phyloP scores from a whole-genome alignment of 2,888 invertebrate species.

The Rotaria macrura region DNA sequence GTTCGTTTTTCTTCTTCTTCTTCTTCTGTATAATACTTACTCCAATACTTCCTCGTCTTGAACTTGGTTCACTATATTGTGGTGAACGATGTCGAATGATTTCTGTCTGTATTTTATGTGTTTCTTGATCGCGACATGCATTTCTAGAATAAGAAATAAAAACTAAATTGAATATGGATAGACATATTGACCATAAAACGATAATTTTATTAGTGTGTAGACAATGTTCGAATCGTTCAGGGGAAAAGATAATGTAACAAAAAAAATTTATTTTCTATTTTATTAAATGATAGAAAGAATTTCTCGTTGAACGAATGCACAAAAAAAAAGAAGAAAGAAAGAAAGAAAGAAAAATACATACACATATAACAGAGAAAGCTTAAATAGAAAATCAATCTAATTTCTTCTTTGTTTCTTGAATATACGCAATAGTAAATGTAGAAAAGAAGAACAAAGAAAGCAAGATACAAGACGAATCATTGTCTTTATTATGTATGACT shows the following conservation, averaged over 20 bases:
- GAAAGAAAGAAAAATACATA: no score
- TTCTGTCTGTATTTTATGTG: not conserved
- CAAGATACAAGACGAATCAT: not conserved
- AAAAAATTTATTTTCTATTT: not conserved
- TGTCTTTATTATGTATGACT: not conserved
- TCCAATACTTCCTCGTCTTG: not conserved
- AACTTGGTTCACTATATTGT: not conserved
- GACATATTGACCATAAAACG: not conserved
- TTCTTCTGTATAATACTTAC: not conserved
- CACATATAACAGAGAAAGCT: not conserved
- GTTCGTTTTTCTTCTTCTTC: not conserved
- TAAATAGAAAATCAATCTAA: not conserved
- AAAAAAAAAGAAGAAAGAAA: no score
- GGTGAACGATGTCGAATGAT: not conserved
- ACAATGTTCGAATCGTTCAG: not conserved
- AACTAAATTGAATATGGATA: not conserved
- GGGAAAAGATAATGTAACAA: not conserved
- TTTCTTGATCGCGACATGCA: not conserved
- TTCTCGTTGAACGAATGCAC: not conserved
- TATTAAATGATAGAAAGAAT: not conserved
- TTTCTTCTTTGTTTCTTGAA: not conserved
- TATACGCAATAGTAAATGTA: not conserved
- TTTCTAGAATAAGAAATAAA: not conserved
- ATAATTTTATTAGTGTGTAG: not conserved
- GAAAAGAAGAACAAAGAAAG: not conserved